These are phyloP conservation scores for Leucozona laternaria DNA, from an alignment of 2,888 invertebrate species.

Conservation along the genomic window DNA sequence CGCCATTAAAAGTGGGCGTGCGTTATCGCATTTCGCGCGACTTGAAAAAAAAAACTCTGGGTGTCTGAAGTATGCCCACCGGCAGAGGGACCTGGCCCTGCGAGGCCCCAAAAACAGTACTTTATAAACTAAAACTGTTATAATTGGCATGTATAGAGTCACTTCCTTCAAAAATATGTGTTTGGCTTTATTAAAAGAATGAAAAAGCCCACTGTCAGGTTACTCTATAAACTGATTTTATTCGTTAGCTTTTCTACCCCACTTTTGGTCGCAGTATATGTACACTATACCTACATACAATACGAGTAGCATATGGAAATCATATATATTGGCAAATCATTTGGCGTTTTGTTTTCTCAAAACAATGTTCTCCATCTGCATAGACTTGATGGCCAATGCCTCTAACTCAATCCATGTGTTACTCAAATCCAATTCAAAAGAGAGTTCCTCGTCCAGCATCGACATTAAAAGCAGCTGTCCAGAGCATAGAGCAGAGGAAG, in stretches of 20 bases:
- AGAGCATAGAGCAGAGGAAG: constrained; percentile 35
- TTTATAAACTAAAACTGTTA: too few relatives aligned
- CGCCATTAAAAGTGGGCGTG: too few relatives aligned
- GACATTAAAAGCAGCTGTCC: constrained; percentile 74
- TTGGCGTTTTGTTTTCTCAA: constrained; percentile 49
- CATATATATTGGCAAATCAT: constrained; percentile 46
- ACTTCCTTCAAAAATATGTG: too few relatives aligned
- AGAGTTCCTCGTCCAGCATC: constrained; percentile 42
- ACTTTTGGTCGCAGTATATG: background rate
- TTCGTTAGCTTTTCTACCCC: background rate
- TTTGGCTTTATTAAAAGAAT: background rate
- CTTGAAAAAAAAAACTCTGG: too few relatives aligned
- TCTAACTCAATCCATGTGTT: constrained; percentile 60
- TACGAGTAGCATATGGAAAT: background rate
- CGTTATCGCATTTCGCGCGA: too few relatives aligned
- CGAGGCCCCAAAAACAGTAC: too few relatives aligned
- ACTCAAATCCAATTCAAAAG: constrained; percentile 59
- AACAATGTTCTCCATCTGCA: constrained; percentile 24
- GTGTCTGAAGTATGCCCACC: too few relatives aligned
- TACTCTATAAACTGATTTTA: background rate
- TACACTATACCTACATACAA: too few relatives aligned
- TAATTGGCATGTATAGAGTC: too few relatives aligned
- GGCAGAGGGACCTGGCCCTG: too few relatives aligned
- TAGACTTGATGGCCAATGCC: constrained; percentile 14
- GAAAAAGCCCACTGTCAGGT: background rate